Evolutionary conservation across 1,140 invertebrate species (phyloP).

Genomic region (Bombus consobrinus): DNA sequence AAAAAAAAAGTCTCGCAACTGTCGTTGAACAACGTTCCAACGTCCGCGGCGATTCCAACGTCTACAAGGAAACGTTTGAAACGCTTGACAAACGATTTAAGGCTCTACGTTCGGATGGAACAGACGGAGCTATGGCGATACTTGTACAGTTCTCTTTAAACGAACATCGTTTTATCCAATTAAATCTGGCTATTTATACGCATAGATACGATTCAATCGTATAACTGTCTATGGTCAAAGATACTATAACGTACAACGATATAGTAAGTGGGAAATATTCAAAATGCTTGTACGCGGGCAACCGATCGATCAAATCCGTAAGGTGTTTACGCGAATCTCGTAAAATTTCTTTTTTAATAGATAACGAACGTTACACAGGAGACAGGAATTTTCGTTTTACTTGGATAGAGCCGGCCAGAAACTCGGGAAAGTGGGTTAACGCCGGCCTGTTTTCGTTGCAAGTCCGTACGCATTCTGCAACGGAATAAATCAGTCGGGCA

Average conservation of each 20-base stretch:
- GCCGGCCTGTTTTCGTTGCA: conserved; percentile 16
- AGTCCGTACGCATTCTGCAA: conserved; percentile 43
- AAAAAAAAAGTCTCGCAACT: not conserved
- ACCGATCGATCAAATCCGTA: too few relatives aligned
- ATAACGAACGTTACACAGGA: not conserved
- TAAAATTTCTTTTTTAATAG: not conserved
- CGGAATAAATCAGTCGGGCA: conserved; percentile 44
- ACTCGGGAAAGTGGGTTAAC: conserved; percentile 35
- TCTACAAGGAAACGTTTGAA: not conserved
- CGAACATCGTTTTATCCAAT: too few relatives aligned
- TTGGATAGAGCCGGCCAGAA: not conserved
- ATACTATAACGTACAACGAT: too few relatives aligned
- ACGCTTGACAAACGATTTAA: too few relatives aligned
- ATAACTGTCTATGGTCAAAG: too few relatives aligned
- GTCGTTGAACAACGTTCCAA: not conserved
- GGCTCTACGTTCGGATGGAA: too few relatives aligned
- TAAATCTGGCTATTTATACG: too few relatives aligned
- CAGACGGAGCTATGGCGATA: too few relatives aligned
- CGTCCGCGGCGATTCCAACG: not conserved
- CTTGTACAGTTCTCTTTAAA: too few relatives aligned
- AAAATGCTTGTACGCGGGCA: too few relatives aligned
- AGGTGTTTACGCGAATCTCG: not conserved
- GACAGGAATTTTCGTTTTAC: not conserved
- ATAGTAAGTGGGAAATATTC: too few relatives aligned
- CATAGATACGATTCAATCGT: too few relatives aligned